Evolutionary conservation across 1,140 invertebrate species (phyloP), one percentile per base, ranked within the genome.

Genomic region (Penaeus vannamei): DNA sequence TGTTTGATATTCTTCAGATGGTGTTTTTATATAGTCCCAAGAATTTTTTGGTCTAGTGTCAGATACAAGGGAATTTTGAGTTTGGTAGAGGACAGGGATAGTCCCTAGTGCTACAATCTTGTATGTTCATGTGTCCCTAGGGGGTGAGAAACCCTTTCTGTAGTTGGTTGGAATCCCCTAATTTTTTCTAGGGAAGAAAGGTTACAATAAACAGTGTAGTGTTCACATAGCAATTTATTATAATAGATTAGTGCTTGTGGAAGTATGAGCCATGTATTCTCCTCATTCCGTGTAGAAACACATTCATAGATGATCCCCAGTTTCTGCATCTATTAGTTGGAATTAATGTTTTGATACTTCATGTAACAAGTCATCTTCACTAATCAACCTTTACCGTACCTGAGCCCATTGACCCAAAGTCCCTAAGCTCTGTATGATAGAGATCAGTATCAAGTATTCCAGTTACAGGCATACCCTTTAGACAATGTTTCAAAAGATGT

Each of bases 211-310:
- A 60, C 86, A 83, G 86, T 87, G 86, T 87, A 87, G 79, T 87
- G 29, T 62, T 60, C 29, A 89, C 23, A 32, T 84, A 84, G 80
- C 81, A 84, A 32, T 80, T 86, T 86, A 80, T 80, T 80, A 64
- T n/a, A 86, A 86, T 86, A 86, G 85, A 86, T 66, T 86, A 86
- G 85, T 86, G 85, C 85, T 86, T 86, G 85, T 86, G 76, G 76
- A 86, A 81, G 77, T 86, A 64, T 86, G 85, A 86, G 85, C 76
- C 85, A 86, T 86, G 85, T 81, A 81, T 86, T 77, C 61, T 86
- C 80, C 77, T 86, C 85, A 86, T 36, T 86, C 76, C 62, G 80
- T 86, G 76, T 86, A 86, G 85, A 86, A 64, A 86, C 60, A 86
- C 60, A 81, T 42, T 86, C 62, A 80, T 81, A 86, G 85, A 86